phyloP scores from a whole-genome alignment of 2,113 vertebrate genomes.

The Dunckerocampus dactyliophorus region DNA sequence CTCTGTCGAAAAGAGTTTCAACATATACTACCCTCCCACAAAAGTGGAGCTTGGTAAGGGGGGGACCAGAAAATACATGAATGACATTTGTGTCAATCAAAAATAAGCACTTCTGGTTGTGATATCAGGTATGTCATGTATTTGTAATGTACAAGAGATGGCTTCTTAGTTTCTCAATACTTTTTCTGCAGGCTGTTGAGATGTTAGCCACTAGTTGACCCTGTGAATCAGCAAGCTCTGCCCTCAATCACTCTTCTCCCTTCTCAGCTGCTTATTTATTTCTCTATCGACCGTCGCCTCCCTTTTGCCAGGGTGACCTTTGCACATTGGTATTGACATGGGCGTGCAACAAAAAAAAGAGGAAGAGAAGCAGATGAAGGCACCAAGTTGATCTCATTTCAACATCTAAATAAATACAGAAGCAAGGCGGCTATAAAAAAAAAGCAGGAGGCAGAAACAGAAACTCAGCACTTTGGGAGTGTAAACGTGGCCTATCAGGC shows the following conservation, averaged over 20 bases:
- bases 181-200: slow-evolving; percentile 51
- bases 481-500: slow-evolving; percentile 28
- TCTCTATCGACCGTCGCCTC: slow-evolving; percentile 62
- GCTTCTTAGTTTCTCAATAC: slow-evolving; percentile 28
- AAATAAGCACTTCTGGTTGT: too few species aligned
- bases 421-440: slow-evolving; percentile 7
- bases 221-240: slow-evolving; percentile 48
- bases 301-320: slow-evolving; percentile 69
- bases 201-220: slow-evolving; percentile 62
- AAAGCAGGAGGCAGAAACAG: slow-evolving; percentile 21
- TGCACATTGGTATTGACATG: slow-evolving; percentile 64
- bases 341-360: slow-evolving; percentile 33
- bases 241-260: slow-evolving; percentile 52
- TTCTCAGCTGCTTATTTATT: slow-evolving; percentile 63
- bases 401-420: slow-evolving; percentile 44
- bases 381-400: slow-evolving; percentile 30
- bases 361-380: slow-evolving; percentile 41
- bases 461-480: slow-evolving; percentile 26
- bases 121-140: too few species aligned
- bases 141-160: slow-evolving; percentile 11
- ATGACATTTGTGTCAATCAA: not conserved
- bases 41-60: not conserved
- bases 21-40: slow-evolving; percentile 1
- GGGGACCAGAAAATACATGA: not conserved
- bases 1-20: slow-evolving; percentile 42